These are phyloP conservation scores for Notolabrus celidotus DNA, from an alignment of 2,797 vertebrate species.

Conservation along the genomic window DNA sequence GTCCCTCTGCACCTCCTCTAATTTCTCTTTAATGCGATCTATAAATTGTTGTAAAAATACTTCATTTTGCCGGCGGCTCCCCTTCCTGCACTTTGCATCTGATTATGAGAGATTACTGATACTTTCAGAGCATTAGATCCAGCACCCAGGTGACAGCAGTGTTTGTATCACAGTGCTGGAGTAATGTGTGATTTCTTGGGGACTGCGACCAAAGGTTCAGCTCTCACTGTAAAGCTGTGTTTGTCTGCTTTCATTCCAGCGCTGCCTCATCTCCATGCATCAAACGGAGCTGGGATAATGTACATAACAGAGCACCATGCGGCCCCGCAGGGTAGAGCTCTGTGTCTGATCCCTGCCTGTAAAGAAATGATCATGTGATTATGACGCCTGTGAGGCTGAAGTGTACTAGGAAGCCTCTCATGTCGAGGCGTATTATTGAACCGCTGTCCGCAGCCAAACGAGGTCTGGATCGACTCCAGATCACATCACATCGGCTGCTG, in stretches of 20 bases:
- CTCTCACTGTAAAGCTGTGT: not conserved
- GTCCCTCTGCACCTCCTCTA: not conserved
- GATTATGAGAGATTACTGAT: not conserved
- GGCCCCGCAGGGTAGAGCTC: not conserved
- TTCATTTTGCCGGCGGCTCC: not conserved
- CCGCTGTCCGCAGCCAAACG: slow-evolving; percentile 30
- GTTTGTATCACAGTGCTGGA: not conserved
- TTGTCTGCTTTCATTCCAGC: slow-evolving; percentile 1
- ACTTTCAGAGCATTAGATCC: not conserved
- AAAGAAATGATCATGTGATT: not conserved
- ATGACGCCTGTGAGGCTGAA: slow-evolving; percentile 1
- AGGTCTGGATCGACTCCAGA: slow-evolving; percentile 38
- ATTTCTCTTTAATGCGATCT: not conserved
- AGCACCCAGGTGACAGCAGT: not conserved
- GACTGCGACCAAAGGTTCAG: not conserved
- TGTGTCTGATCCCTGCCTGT: slow-evolving; percentile 1
- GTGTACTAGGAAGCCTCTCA: slow-evolving; percentile 7
- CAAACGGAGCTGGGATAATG: not conserved
- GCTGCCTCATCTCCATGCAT: slow-evolving; percentile 2
- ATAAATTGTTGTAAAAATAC: not conserved
- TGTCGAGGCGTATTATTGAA: slow-evolving; percentile 10
- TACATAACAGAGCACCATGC: not conserved
- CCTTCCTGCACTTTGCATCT: not conserved
- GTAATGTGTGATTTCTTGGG: not conserved
- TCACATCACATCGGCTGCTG: slow-evolving; percentile 17